Evolutionary conservation across 2,888 invertebrate species (phyloP), one percentile per base, ranked within the genome.

Genomic region (Geophilus truncorum): DNA sequence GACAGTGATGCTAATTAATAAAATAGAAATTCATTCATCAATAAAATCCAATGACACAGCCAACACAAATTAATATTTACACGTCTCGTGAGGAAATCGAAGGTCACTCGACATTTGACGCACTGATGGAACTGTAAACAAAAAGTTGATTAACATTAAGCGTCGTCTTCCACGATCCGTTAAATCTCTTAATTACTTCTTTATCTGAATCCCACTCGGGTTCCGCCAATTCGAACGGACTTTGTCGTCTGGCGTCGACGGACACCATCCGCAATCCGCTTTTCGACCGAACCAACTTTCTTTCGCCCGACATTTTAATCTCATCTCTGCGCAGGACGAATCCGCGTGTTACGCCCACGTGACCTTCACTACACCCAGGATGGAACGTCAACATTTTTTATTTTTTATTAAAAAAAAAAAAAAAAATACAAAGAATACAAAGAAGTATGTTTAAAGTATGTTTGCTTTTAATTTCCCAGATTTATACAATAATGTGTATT

Each of bases 141-240:
- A 82, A 80, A 30, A 51, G 51, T 51, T 51, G 18, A 77, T 62
- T 82, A 75, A 34, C 70, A 75, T n/a, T n/a, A 32, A 32, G 9
- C 32, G 9, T 32, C 32, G 32, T 0, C 5, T 5, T 18, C 51
- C n/a, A n/a, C 6, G 18, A 51, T 5, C 18, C 18, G 18, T 21
- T n/a, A 5, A 12, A 18, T 3, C 7, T 5, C 1, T 7, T 9
- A 79, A 83, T 82, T 82, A 88, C 89, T 85, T 88, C 86, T 76
- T 85, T 85, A 82, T 89, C 89, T 30, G 88, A 87, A 30, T 87
- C 85, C 89, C 89, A 89, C 25, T 84, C 85, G 21, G 89, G 89
- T 84, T 89, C 89, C 45, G 84, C 83, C 36, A 89, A 82, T 40
- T 87, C 85, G 82, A 89, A 89, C 0, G 89, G 89, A 84, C 89